Evolutionary conservation across 2,888 invertebrate species (phyloP), one percentile per base, ranked within the genome.

Genomic region (Eledona agricola): DNA sequence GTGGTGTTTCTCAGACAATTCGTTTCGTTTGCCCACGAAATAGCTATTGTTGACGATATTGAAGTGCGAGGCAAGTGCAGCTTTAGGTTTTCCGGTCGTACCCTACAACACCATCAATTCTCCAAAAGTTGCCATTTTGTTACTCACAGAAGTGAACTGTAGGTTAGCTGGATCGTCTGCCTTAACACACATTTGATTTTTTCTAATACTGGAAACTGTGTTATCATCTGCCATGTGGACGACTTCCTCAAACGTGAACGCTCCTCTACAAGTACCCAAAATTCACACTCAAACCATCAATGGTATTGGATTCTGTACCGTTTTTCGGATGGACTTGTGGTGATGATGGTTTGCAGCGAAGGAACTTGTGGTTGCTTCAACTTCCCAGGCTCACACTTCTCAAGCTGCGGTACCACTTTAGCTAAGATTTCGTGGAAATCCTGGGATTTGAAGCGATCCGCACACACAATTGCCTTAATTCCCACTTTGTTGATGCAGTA

Each of bases 31-130:
- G 1, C 85, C 88, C 43, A 85, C 77, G 63, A 83, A 81, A 65
- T 81, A 83, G 3, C 86, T 81, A 72, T 93, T 93, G 73, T 95
- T 94, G 1, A 90, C 78, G 9, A 89, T 78, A 54, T 83, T 83
- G 66, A 84, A 83, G 69, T 95, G 93, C 1, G 84, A 83, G 0
- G 90, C 65, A 0, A 84, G 70, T 0, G 87, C 83, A 1, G 89
- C 93, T 74, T 94, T 94, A 0, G 93, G 90, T 22, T 76, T 67
- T 1, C 82, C 83, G 0, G 93, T 76, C 2, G 77, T 76, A 29
- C 77, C 77, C 77, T 77, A 45, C 67, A 70, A 61, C 40, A 15
- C 12, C 22, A 16, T 12, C 9, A 12, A 26, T 29, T 37, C 51
- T 47, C 37, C 17, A 13, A 2, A 20, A 46, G 10, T 53, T 17